A percentile compares a stretch with the other conserved stretches of the same genome.
Evolutionary conservation across 2,113 vertebrate species (phyloP).

Genomic region (Pungitius pungitius): DNA sequence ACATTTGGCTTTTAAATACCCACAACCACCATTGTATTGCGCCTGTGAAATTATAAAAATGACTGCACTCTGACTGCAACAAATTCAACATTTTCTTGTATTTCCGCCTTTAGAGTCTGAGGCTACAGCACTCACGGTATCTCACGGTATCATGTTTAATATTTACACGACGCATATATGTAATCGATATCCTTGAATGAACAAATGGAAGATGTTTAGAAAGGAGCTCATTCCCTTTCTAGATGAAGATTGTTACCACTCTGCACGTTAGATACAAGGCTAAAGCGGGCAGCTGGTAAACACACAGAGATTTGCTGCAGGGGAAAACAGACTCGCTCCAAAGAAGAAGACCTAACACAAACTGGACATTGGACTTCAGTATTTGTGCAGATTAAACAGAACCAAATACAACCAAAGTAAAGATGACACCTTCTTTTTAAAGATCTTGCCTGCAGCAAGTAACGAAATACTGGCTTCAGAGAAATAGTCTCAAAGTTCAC

Average conservation of each 20-base stretch:
- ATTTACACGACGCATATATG: not conserved
- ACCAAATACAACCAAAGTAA: too few species aligned
- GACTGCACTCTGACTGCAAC: not conserved
- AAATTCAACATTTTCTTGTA: not conserved
- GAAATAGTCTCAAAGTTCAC: not conserved
- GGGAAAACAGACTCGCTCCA: not conserved
- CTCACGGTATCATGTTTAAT: not conserved
- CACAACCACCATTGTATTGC: conserved; percentile 32
- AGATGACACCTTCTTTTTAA: too few species aligned
- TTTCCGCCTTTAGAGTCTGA: conserved; percentile 4
- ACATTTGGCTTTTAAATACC: conserved; percentile 49
- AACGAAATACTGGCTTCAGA: not conserved
- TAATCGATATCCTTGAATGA: not conserved
- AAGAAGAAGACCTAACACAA: not conserved
- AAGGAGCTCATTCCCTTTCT: not conserved
- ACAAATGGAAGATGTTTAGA: not conserved
- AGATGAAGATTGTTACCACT: not conserved
- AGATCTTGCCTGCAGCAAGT: not conserved
- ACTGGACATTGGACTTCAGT: not conserved
- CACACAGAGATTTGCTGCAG: not conserved
- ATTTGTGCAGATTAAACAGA: too few species aligned
- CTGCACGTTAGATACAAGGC: not conserved
- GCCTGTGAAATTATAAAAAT: conserved; percentile 8
- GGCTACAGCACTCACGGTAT: not conserved
- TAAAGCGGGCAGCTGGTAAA: not conserved